phyloP scores from a whole-genome alignment of 2,113 vertebrate species.

The Riparia riparia region DNA sequence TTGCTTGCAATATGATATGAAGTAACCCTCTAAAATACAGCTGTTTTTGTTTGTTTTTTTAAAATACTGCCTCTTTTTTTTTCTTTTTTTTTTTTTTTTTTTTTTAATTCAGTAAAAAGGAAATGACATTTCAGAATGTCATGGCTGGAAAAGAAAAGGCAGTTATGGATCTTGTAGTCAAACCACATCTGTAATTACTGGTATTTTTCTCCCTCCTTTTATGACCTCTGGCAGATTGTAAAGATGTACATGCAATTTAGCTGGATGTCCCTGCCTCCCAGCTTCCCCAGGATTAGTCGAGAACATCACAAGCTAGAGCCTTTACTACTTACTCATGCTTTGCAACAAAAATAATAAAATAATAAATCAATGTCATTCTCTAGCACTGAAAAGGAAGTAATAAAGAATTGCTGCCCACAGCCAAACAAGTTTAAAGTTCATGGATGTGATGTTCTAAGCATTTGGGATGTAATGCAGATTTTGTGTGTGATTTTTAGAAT shows the following conservation, averaged over 20 bases:
- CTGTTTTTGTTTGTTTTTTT: too few species aligned
- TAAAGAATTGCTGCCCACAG: not conserved
- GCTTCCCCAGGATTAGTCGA: not conserved
- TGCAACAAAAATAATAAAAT: not conserved
- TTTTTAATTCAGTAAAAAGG: not conserved
- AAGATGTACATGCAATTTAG: not conserved
- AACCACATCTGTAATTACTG: not conserved
- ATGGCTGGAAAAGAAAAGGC: not conserved
- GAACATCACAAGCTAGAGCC: not conserved
- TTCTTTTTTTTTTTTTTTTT: not conserved
- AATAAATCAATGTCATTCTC: not conserved
- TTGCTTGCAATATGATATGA: not conserved
- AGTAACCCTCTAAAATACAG: not conserved
- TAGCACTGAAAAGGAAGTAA: not conserved
- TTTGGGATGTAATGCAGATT: not conserved
- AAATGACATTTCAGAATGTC: not conserved
- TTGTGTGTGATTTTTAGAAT: not conserved
- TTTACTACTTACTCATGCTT: not conserved
- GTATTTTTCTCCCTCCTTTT: not conserved
- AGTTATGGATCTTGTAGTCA: not conserved
- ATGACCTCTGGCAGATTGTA: not conserved
- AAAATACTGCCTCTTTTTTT: not conserved
- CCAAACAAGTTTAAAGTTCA: not conserved
- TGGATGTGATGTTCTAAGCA: not conserved
- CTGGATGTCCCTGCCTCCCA: not conserved